Evolutionary conservation across 2,888 invertebrate species (phyloP), one percentile per base, ranked within the genome.

Genomic region (Parnassius orleans): DNA sequence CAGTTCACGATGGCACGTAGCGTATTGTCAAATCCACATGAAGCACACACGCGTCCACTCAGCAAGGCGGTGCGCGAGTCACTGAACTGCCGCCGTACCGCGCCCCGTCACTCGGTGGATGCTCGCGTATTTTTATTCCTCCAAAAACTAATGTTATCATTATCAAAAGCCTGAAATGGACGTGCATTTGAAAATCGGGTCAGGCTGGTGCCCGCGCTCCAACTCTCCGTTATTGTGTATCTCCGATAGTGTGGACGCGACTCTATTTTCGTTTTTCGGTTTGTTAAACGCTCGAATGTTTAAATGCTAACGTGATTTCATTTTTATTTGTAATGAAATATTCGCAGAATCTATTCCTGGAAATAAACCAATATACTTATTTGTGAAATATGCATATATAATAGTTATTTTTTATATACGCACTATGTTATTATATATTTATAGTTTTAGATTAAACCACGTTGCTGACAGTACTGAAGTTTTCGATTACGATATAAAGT

Each of bases 141-240:
- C 77, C 68, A 64, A 70, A 33, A 80, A 78, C 74, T 78, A 77
- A 75, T 81, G 81, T 86, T 86, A 86, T 86, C 84, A 83, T 84
- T 82, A 81, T 81, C 80, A 80, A 83, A 84, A 80, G 83, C 71
- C 81, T 83, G 81, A 84, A 83, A 84, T 63, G 63, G 63, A 63
- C 59, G 61, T 80, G 79, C 80, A 71, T 80, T 81, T 81, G 78
- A 78, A 77, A 88, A 87, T 86, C 88, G 70, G 88, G 89, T 88
- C 89, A 89, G 72, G 69, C 75, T 75, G 73, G 71, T 73, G 72
- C 69, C 72, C 65, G 66, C 53, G 51, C 53, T 48, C 14, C 9
- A 14, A 48, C 48, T 14, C 14, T 48, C 7, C 33, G 33, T 33
- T 48, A 9, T 43, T 43, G 43, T n/a, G n/a, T 14, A 14, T 9